These are phyloP conservation scores for Chelidonichthys spinosus DNA, from an alignment of 2,797 vertebrate genomes.

Conservation along the genomic window DNA sequence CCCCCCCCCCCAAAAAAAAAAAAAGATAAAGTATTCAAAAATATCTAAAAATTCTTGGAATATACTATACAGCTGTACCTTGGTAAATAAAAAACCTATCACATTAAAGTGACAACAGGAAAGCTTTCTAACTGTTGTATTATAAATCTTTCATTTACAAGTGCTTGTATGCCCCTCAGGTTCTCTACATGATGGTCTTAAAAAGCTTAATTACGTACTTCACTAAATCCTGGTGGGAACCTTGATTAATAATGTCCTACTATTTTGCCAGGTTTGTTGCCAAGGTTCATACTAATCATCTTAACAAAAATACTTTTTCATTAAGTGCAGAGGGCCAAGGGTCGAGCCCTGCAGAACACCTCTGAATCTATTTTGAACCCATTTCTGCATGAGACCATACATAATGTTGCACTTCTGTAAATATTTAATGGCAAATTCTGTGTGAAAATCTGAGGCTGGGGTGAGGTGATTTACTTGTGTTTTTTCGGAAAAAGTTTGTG, in stretches of 20 bases:
- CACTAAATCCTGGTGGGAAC: background rate
- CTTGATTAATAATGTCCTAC: background rate
- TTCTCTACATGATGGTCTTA: background rate
- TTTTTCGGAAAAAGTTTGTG: too few relatives aligned
- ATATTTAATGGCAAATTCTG: constrained; percentile 38
- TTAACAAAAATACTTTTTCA: background rate
- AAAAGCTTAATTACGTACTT: background rate
- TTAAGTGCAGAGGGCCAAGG: background rate
- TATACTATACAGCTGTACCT: background rate
- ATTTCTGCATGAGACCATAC: background rate
- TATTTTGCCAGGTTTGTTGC: background rate
- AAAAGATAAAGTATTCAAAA: background rate
- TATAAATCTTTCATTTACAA: constrained; percentile 2
- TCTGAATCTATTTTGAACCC: background rate
- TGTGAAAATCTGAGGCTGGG: too few relatives aligned
- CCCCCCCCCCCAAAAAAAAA: background rate
- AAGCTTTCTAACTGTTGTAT: background rate
- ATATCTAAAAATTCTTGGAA: background rate
- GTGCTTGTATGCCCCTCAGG: background rate
- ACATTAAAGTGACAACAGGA: background rate
- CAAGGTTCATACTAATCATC: background rate
- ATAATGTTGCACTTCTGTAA: constrained; percentile 7
- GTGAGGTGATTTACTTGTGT: too few relatives aligned
- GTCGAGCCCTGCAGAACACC: constrained; percentile 19
- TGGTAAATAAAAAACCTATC: background rate